Evolutionary conservation across 2,113 vertebrate genomes (phyloP), one percentile per base, ranked within the genome.

Genomic region (Accipiter virgatus): DNA sequence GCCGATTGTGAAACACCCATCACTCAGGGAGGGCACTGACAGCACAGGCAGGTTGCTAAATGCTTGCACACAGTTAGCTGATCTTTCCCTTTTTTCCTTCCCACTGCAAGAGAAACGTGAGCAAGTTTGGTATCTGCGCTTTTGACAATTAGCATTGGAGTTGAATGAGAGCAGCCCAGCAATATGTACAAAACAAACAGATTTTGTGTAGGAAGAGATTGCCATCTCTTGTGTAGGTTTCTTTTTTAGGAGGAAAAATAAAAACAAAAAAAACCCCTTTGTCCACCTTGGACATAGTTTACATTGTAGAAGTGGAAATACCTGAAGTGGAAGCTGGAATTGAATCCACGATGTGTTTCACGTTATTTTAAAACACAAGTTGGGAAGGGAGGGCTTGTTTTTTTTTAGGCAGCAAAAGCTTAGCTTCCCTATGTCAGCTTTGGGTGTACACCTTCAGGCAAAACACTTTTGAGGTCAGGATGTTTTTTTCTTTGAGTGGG

Each of bases 1-100:
- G 98, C 56, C 1, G 22, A 81, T 97, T 96, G 93, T 97, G 97
- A 98, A 97, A 98, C 96, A 91, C 90, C 61, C 84, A 61, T 93
- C 55, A 31, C 85, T 94, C 74, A 70, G 4, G 1, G 61, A 95
- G 94, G 95, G 87, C 95, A 97, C 80, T 81, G 95, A 90, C 86
- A 91, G 88, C 73, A 31, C 56, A 88, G 88, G 77, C 92, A 96
- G 88, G 92, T 98, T 98, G 94, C 95, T 95, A 91, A 90, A 92
- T 40, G 70, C 91, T 92, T 50, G 19, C 80, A 58, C 1, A 8
- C 61, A 52, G 66, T 96, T 93, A 87, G 74, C 93, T 96, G 91
- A 81, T 90, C 47, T 58, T 47, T 52, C 36, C 31, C 11, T 2
- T 90, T 79, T 72, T 75, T 53, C 67, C 72, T 93, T 71, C 58